These are phyloP conservation scores for Serrognathus titanus DNA, from an alignment of 2,888 invertebrate species.

Conservation along the genomic window DNA sequence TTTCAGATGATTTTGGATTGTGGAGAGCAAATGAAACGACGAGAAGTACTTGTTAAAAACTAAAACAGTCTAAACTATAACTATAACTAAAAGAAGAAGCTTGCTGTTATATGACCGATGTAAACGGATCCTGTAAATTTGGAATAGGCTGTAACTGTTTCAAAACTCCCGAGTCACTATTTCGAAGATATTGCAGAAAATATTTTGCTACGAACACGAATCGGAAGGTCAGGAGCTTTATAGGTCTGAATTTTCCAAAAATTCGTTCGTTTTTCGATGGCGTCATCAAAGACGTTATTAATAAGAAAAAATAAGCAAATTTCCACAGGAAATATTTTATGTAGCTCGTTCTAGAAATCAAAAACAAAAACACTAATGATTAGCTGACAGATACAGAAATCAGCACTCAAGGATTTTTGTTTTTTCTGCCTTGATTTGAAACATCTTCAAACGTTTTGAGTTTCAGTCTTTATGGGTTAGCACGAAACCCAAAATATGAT, in stretches of 20 bases:
- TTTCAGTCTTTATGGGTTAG: background rate
- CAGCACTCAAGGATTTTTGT: background rate
- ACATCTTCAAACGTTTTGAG: background rate
- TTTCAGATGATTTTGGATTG: too few relatives aligned
- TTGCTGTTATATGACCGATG: too few relatives aligned
- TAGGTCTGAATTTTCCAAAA: background rate
- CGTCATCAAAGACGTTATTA: background rate
- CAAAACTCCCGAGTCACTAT: background rate
- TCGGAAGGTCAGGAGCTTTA: too few relatives aligned
- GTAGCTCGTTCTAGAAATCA: background rate
- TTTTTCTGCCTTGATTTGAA: background rate
- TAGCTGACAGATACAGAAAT: background rate
- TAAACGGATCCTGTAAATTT: background rate
- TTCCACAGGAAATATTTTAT: background rate
- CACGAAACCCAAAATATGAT: background rate
- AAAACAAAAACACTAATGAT: background rate
- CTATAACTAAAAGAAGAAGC: too few relatives aligned
- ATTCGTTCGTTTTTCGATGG: background rate
- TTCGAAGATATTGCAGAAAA: too few relatives aligned
- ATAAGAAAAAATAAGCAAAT: background rate
- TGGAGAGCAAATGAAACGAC: too few relatives aligned
- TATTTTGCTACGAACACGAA: too few relatives aligned
- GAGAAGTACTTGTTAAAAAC: too few relatives aligned
- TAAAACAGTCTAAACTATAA: too few relatives aligned
- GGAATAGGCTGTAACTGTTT: slow-evolving; percentile 4